Percentiles rank a stretch among this genome's conserved stretches.
These are phyloP conservation scores for Fratercula arctica DNA, from an alignment of 2,797 vertebrate species.

Conservation along the genomic window DNA sequence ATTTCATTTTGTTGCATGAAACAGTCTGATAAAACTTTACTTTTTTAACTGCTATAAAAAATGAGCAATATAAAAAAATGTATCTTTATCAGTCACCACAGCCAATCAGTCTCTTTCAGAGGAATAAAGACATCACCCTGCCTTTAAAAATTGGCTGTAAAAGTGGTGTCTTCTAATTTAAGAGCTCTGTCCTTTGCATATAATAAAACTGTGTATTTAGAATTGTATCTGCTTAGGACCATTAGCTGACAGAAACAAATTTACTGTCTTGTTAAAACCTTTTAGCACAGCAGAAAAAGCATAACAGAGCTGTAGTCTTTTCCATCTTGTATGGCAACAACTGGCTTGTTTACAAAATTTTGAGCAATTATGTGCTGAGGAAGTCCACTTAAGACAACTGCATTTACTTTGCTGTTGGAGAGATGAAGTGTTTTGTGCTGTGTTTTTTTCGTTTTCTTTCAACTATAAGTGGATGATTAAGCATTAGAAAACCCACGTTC, in stretches of 20 bases:
- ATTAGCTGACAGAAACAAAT: constrained; percentile 13
- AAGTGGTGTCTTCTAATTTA: not conserved
- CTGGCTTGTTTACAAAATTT: constrained; percentile 15
- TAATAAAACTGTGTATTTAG: not conserved
- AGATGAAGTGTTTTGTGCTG: not conserved
- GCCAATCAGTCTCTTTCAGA: not conserved
- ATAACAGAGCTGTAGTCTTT: not conserved
- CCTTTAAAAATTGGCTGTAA: not conserved
- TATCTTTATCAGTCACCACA: not conserved
- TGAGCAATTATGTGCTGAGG: not conserved
- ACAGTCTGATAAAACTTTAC: not conserved
- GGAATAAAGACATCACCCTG: not conserved
- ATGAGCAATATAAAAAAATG: not conserved
- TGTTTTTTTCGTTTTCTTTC: not conserved
- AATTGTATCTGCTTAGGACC: not conserved
- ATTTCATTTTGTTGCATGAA: not conserved
- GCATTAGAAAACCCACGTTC: not conserved
- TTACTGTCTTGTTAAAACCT: not conserved
- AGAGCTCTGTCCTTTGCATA: not conserved
- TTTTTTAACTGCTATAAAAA: not conserved
- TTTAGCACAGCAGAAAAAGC: not conserved
- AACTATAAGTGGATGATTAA: not conserved
- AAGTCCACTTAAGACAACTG: not conserved
- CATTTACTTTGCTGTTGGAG: not conserved
- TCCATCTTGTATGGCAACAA: constrained; percentile 12